phyloP scores from a whole-genome alignment of 2,113 vertebrate species.

The Rhea pennata region DNA sequence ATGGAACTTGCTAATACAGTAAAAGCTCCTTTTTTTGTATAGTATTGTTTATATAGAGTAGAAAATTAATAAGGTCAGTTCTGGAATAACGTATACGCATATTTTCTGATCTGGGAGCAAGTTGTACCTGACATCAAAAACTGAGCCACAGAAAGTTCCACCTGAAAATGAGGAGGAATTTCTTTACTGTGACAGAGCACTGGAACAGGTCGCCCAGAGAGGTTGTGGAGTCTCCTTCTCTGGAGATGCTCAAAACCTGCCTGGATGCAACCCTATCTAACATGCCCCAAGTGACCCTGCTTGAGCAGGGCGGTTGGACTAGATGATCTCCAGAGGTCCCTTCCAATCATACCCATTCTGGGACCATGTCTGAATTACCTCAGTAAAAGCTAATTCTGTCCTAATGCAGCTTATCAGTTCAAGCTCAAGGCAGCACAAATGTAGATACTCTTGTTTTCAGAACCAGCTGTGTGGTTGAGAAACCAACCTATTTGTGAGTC shows the following conservation, averaged over 20 bases:
- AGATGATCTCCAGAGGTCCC: no score
- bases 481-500: background rate
- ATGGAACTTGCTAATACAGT: background rate
- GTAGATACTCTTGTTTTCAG: background rate
- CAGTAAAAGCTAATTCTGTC: background rate
- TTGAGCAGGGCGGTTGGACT: no score
- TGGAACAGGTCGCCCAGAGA: no score
- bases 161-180: no score
- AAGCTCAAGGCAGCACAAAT: background rate
- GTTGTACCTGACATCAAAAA: fast-evolving
- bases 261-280: no score
- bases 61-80: background rate
- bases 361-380: background rate
- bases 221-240: no score
- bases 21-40: background rate
- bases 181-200: no score
- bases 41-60: background rate
- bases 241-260: no score
- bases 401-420: background rate
- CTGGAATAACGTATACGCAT: background rate
- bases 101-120: background rate
- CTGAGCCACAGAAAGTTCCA: no score
- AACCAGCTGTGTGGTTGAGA: background rate
- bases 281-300: no score
- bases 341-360: no score